Conservation (phyloP, 23 tunicate species). For the Styela clava region DNA sequence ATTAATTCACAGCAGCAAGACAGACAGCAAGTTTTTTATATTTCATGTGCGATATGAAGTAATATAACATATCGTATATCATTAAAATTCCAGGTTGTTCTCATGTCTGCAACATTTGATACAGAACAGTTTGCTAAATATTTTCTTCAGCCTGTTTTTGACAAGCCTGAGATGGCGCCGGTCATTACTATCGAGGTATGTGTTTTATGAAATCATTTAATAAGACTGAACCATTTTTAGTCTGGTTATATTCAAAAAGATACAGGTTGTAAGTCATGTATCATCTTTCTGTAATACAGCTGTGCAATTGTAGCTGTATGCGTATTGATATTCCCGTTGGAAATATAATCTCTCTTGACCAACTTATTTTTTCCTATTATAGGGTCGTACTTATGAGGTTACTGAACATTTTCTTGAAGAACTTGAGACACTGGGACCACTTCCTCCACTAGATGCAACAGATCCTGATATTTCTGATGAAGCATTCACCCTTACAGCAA, state of each 20-base stretch:
- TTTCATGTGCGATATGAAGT: background rate
- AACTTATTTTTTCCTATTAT: too few relatives aligned
- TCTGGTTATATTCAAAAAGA: too few relatives aligned
- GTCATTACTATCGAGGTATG: background rate
- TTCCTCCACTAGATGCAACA: conserved; percentile 15
- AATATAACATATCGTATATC: too few relatives aligned
- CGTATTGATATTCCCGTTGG: too few relatives aligned
- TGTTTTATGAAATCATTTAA: background rate
- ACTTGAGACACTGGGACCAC: conserved; percentile 29
- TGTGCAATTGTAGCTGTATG: too few relatives aligned
- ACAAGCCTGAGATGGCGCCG: background rate
- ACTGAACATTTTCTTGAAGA: conserved; percentile 62
- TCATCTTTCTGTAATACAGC: too few relatives aligned
- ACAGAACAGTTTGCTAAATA: conserved; percentile 50
- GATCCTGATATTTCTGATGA: conserved; percentile 68
- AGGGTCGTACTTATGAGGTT: conserved; percentile 27
- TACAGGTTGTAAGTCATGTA: too few relatives aligned
- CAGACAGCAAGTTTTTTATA: background rate
- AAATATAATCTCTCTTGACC: too few relatives aligned
- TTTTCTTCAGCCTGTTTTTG: conserved; percentile 33
- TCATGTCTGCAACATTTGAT: conserved; percentile 94
- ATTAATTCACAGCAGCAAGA: too few relatives aligned
- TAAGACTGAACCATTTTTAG: too few relatives aligned
- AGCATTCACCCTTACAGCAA: conserved; percentile 48
- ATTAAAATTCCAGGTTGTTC: conserved; percentile 57